phyloP scores from a whole-genome alignment of 2,888 invertebrate genomes.

The Thumatha senex region DNA sequence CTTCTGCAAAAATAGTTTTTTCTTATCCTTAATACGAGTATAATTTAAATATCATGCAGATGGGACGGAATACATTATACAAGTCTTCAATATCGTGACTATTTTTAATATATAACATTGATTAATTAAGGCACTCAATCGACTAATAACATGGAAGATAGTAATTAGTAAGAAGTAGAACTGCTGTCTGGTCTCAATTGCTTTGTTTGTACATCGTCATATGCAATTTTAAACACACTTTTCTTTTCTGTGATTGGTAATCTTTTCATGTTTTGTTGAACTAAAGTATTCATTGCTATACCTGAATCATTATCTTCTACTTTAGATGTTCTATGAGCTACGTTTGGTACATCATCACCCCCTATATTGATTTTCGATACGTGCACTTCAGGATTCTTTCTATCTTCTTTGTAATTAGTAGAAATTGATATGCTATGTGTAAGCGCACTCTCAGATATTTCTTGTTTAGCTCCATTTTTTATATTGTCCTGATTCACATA shows the following conservation, averaged over 20 bases:
- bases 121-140: conserved; percentile 61
- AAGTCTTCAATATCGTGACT: conserved; percentile 31
- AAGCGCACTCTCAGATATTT: conserved; percentile 70
- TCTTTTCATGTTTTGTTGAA: conserved; percentile 81
- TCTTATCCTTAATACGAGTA: conserved; percentile 22
- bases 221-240: conserved; percentile 96
- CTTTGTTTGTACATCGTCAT: conserved; percentile 94
- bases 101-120: conserved; percentile 11
- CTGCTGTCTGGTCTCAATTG: conserved; percentile 91
- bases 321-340: conserved; percentile 55
- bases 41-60: conserved; percentile 29
- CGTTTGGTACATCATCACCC: conserved; percentile 54
- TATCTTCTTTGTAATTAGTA: conserved; percentile 66
- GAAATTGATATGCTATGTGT: conserved; percentile 77
- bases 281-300: conserved; percentile 87
- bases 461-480: conserved; percentile 54
- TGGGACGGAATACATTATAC: conserved; percentile 45
- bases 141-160: conserved; percentile 24
- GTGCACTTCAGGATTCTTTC: conserved; percentile 77
- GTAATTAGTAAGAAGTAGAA: conserved; percentile 85
- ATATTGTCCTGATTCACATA: conserved; percentile 78
- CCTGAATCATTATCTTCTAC: conserved; percentile 90
- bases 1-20: conserved; percentile 30
- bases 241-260: conserved; percentile 93
- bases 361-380: conserved; percentile 82